Conservation (phyloP, 2,113 vertebrate species). For the Daphoenositta chrysoptera region DNA sequence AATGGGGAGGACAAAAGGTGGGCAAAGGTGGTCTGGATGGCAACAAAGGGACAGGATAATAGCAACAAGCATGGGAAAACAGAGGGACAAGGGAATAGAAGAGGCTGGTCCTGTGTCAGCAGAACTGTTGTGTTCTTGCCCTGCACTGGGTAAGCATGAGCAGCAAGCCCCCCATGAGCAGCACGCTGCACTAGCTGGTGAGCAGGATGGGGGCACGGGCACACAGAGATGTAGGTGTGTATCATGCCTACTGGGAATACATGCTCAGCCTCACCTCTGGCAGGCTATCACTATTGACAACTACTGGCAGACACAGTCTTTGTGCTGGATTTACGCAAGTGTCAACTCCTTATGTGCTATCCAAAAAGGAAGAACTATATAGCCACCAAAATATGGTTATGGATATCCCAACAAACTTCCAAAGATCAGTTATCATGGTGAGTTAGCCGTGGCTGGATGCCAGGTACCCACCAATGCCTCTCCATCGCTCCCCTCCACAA, state of each 20-base stretch:
- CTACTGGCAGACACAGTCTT: neutral
- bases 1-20: neutral
- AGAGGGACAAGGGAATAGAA: neutral
- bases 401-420: neutral
- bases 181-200: neutral
- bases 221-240: rapidly evolving
- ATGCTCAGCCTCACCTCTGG: neutral
- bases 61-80: neutral
- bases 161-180: neutral
- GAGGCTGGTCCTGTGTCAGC: neutral
- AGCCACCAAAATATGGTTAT: neutral
- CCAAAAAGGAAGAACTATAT: neutral
- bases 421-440: neutral
- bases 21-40: neutral
- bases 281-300: rapidly evolving
- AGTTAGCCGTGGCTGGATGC: neutral
- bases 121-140: neutral
- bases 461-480: neutral
- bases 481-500: neutral
- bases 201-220: rapidly evolving
- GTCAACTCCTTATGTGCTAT: neutral
- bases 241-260: neutral
- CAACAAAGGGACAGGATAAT: neutral
- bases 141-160: neutral
- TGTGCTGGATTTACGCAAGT: neutral